phyloP scores from a whole-genome alignment of 2,797 vertebrate genomes.

The Sebastes hubbsi region DNA sequence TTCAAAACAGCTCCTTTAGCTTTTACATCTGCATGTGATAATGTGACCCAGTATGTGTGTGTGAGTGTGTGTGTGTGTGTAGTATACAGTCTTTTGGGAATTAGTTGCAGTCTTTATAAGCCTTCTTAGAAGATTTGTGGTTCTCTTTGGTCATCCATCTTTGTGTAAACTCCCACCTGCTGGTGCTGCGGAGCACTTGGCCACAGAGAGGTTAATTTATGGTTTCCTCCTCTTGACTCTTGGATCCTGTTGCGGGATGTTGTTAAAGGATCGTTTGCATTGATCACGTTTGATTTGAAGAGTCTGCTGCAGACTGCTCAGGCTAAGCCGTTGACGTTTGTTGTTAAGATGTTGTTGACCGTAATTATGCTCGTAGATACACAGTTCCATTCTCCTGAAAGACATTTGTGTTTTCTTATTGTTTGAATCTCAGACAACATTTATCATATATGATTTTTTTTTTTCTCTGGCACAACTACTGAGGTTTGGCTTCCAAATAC shows the following conservation, averaged over 20 bases:
- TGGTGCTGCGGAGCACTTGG: conserved; percentile 25
- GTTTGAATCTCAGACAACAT: not conserved
- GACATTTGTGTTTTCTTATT: not conserved
- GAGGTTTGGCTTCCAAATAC: not conserved
- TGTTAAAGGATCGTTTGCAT: conserved; percentile 45
- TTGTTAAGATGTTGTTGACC: not conserved
- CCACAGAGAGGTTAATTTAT: conserved; percentile 40
- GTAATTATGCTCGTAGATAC: not conserved
- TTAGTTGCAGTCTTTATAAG: not conserved
- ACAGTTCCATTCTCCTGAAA: not conserved
- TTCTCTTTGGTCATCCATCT: conserved; percentile 19
- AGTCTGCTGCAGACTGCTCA: not conserved
- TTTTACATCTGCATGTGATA: not conserved
- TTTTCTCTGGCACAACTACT: not conserved
- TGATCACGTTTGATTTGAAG: conserved; percentile 32
- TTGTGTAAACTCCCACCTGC: conserved; percentile 8
- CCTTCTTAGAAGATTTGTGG: conserved; percentile 21
- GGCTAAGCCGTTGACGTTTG: not conserved
- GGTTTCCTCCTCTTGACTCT: conserved; percentile 23
- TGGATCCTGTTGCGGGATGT: conserved; percentile 17
- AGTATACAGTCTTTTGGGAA: not conserved
- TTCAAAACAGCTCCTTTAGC: not conserved
- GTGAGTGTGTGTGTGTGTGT: not conserved
- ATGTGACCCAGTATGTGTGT: not conserved
- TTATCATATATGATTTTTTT: not conserved